Percentiles rank a stretch among this genome's conserved stretches.
These are phyloP conservation scores for Steromphala cineraria DNA, from an alignment of 2,888 invertebrate species.

Conservation along the genomic window DNA sequence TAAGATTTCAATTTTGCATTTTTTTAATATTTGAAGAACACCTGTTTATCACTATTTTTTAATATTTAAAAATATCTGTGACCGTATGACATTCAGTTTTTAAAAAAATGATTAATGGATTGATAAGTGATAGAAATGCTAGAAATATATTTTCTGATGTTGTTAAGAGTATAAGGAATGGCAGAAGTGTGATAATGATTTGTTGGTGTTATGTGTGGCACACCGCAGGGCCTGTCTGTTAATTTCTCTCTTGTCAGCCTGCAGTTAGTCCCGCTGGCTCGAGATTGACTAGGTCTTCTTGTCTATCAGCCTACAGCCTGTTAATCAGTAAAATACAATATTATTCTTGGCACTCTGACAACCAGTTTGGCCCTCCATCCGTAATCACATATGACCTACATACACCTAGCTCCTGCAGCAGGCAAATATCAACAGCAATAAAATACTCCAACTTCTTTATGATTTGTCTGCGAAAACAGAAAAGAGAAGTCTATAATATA, in stretches of 20 bases:
- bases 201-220: neutral
- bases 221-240: neutral
- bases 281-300: neutral
- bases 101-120: neutral
- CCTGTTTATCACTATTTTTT: no score
- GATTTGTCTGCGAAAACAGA: neutral
- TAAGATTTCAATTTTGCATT: neutral
- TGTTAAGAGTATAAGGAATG: no score
- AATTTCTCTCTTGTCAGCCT: constrained; percentile 16
- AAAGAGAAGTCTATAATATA: no score
- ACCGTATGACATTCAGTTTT: no score
- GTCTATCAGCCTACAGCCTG: neutral
- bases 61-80: no score
- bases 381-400: neutral
- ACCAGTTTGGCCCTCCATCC: neutral
- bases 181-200: neutral
- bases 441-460: neutral
- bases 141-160: neutral
- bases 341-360: constrained; percentile 13
- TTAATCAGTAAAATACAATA: constrained; percentile 21
- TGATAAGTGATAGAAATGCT: neutral
- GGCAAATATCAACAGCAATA: neutral
- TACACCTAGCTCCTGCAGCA: neutral
- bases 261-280: neutral
- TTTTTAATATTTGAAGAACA: neutral